Percentiles rank a stretch among this genome's conserved stretches.
phyloP scores from a whole-genome alignment of 1,140 invertebrate species.

The Rhynchophorus ferrugineus region DNA sequence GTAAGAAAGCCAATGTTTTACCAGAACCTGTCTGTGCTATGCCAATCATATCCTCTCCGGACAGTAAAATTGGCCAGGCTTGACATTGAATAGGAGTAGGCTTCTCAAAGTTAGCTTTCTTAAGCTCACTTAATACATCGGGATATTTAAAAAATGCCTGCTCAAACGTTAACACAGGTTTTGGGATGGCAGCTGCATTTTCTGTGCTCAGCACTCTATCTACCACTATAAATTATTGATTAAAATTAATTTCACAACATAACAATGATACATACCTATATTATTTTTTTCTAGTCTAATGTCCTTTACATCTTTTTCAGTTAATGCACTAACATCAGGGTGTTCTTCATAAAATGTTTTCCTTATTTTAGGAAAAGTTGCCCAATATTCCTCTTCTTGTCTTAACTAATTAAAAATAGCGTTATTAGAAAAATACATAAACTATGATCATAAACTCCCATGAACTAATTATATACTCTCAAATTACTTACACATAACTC shows the following conservation, averaged over 20 bases:
- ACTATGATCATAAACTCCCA: background rate
- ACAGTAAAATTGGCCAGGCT: conserved; percentile 80
- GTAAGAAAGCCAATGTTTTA: conserved; percentile 83
- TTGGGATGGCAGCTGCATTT: conserved; percentile 55
- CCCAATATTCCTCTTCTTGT: conserved; percentile 50
- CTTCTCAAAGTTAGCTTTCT: conserved; percentile 68
- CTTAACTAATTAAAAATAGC: conserved; percentile 44
- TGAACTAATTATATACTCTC: background rate
- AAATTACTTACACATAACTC: conserved; percentile 22
- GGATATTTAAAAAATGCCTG: conserved; percentile 78
- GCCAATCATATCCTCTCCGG: conserved; percentile 82
- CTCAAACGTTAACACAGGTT: conserved; percentile 76
- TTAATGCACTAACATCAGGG: conserved; percentile 58
- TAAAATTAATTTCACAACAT: too few species aligned
- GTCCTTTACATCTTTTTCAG: conserved; percentile 49
- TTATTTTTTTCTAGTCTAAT: conserved; percentile 63
- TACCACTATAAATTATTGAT: too few species aligned
- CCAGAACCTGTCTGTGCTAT: conserved; percentile 92
- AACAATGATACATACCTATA: too few species aligned
- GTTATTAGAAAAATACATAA: background rate
- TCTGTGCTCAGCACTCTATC: conserved; percentile 42
- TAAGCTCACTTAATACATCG: conserved; percentile 74
- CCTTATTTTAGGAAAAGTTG: conserved; percentile 54
- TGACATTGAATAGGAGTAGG: conserved; percentile 90
- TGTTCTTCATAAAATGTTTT: conserved; percentile 85